Evolutionary conservation across 2,797 vertebrate species (phyloP), one percentile per base, ranked within the genome.

Genomic region (Iguana delicatissima): DNA sequence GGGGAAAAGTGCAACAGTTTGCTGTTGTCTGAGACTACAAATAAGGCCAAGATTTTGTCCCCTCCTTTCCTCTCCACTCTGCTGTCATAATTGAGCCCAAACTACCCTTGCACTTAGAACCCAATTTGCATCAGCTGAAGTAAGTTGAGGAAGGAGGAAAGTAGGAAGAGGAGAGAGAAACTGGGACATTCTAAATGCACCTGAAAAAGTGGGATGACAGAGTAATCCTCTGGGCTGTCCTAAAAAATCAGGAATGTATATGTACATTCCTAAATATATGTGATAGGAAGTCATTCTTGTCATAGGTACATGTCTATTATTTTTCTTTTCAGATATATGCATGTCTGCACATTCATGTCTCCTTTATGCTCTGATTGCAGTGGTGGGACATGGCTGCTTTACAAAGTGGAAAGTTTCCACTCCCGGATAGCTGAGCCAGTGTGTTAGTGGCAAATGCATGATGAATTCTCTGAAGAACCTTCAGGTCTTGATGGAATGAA

Each of bases 391-490:
- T 26, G 18, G 32, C 20, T 88, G 59, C 20, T 55, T 2, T 5
- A 55, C 35, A 55, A 81, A 59, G 16, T 62, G 35, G 22, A 22
- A 32, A 72, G 46, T 72, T 80, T 32, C 13, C 12, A 55, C 50
- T 26, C 12, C 22, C 12, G 22, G 77, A 80, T 52, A 52, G 18
- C 35, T 50, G 77, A 80, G 59, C 59, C 32, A 80, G 6, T 42
- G 50, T n/a, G n/a, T 72, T 62, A 18, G 16, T 57, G 24, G 67
- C 64, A 88, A 88, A 73, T 72, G n/a, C n/a, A 20, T 82, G 64
- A 88, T 81, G 32, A 82, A 81, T 88, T 88, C 64, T 88, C 50
- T 64, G 10, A 52, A 77, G 59, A 89, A 67, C 38, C 12, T 62
- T 55, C 62, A 80, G 20, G 62, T 80, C n/a, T 77, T 69, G n/a